phyloP scores from a whole-genome alignment of 1,140 invertebrate species.

The Wiebesia pumilae region DNA sequence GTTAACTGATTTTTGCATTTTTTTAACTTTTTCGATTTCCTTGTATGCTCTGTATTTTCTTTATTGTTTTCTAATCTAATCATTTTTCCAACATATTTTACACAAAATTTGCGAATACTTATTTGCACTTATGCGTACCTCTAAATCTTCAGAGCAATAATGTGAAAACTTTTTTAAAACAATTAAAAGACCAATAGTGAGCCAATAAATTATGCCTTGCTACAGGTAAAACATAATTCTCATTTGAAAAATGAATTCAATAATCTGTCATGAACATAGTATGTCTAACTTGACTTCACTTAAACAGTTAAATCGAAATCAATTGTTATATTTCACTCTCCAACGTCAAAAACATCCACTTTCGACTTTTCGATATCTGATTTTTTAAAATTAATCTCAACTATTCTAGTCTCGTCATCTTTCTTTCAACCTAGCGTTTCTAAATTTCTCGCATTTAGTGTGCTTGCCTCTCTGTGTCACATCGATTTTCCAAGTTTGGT shows the following conservation, averaged over 20 bases:
- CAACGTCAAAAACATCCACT: neutral
- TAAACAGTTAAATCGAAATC: constrained; percentile 4
- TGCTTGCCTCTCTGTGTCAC: constrained; percentile 11
- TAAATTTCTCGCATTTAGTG: neutral
- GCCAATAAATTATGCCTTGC: no score
- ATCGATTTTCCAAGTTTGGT: constrained; percentile 42
- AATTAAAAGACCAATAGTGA: no score
- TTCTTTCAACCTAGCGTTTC: constrained; percentile 1
- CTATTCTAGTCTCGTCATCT: neutral
- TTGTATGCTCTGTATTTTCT: no score
- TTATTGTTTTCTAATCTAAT: no score
- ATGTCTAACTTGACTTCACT: neutral
- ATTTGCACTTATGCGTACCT: no score
- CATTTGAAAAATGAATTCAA: neutral
- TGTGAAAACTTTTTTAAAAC: no score
- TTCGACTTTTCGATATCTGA: neutral
- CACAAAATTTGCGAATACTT: no score
- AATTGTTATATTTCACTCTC: constrained; percentile 1
- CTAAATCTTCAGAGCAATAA: no score
- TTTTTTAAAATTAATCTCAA: neutral
- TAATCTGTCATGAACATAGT: neutral
- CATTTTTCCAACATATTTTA: no score
- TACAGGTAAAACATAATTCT: no score
- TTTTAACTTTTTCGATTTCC: no score
- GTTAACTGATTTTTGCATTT: no score